Evolutionary conservation across 2,888 invertebrate genomes (phyloP).

Genomic region (Phrixothrix hirtus): DNA sequence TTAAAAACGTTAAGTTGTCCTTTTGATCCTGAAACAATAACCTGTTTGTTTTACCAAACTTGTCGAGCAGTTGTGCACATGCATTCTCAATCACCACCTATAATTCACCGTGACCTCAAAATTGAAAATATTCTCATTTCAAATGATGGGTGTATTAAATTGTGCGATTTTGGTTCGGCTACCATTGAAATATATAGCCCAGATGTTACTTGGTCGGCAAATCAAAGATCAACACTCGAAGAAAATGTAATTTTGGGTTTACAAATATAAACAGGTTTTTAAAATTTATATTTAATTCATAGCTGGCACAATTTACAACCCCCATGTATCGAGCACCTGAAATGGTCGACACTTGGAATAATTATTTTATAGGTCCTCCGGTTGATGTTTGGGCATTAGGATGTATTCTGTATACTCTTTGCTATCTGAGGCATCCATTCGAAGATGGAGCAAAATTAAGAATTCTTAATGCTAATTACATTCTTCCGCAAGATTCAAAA

Average conservation of each 20-base stretch:
- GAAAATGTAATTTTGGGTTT: conserved; percentile 78
- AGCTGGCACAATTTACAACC: conserved; percentile 79
- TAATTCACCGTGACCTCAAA: conserved; percentile 95
- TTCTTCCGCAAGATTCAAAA: conserved; percentile 79
- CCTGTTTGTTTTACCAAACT: conserved; percentile 89
- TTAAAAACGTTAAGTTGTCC: conserved; percentile 63
- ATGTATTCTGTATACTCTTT: conserved; percentile 89
- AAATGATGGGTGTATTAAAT: conserved; percentile 81
- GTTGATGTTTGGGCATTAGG: conserved; percentile 98
- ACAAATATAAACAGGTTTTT: no score
- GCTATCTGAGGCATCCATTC: conserved; percentile 94
- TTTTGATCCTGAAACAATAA: conserved; percentile 70
- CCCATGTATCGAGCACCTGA: conserved; percentile 98
- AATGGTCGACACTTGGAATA: conserved; percentile 97
- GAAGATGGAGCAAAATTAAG: conserved; percentile 94
- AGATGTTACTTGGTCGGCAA: conserved; percentile 89
- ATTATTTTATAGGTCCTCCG: conserved; percentile 87
- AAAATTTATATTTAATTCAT: no score
- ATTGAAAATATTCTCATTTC: conserved; percentile 93
- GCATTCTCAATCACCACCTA: conserved; percentile 88
- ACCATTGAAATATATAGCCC: conserved; percentile 82
- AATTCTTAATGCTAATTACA: conserved; percentile 95
- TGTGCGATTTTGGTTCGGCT: conserved; percentile 98
- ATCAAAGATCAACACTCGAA: conserved; percentile 87
- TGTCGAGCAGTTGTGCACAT: conserved; percentile 90